These are phyloP conservation scores for Epizoanthus fatuus DNA, from an alignment of 92 coral and sea anemone genomes.

Conservation along the genomic window DNA sequence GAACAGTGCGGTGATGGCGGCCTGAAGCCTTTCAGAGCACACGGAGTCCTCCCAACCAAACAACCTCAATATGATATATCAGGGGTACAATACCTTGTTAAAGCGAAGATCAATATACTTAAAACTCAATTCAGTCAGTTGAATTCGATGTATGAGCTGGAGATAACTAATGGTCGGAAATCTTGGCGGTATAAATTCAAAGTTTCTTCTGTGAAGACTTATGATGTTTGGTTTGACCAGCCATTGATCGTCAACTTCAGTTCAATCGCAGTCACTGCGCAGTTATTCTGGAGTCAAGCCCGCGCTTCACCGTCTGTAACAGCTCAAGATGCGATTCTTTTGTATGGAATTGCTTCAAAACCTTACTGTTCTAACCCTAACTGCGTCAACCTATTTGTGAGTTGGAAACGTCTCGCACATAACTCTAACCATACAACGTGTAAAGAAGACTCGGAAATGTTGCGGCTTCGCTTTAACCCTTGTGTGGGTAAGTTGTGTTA, in stretches of 20 bases:
- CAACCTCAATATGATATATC: background rate
- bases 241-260: background rate
- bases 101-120: background rate
- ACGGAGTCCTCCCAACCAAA: background rate
- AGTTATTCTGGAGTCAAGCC: background rate
- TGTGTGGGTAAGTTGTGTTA: constrained; percentile 30
- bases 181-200: background rate
- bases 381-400: background rate
- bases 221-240: constrained; percentile 17
- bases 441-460: background rate
- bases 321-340: background rate
- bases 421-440: constrained; percentile 22
- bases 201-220: background rate
- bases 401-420: background rate
- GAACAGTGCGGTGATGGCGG: background rate
- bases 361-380: constrained; percentile 6
- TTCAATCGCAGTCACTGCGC: background rate
- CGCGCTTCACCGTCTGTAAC: background rate
- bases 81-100: constrained; percentile 4
- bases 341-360: constrained; percentile 12
- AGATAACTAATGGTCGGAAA: background rate
- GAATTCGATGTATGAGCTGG: constrained; percentile 12
- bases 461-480: constrained; percentile 28
- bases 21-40: background rate
- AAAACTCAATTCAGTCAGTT: background rate